These are phyloP conservation scores for Colletes gigas DNA, from an alignment of 1,140 invertebrate genomes.

Conservation along the genomic window DNA sequence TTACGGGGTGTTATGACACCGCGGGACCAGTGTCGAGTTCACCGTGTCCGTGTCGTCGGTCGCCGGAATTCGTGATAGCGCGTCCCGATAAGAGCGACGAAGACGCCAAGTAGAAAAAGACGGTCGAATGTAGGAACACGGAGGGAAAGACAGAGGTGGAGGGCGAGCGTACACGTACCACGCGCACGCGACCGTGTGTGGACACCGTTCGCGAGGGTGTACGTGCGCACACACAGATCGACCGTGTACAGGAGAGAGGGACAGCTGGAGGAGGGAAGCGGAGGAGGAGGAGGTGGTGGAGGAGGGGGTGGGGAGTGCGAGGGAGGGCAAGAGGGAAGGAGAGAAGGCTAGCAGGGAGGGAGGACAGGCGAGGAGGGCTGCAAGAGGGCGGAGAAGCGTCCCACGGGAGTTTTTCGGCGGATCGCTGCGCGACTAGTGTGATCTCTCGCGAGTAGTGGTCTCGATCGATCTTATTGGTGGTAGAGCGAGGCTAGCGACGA, in stretches of 20 bases:
- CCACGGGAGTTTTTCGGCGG: conserved; percentile 68
- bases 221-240: not conserved
- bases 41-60: conserved; percentile 32
- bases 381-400: conserved; percentile 66
- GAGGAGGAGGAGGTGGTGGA: conserved; percentile 14
- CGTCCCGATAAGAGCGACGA: conserved; percentile 44
- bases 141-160: conserved; percentile 8
- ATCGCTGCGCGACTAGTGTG: conserved; percentile 72
- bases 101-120: conserved; percentile 13
- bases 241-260: conserved; percentile 44
- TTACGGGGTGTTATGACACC: conserved; percentile 47
- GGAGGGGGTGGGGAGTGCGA: conserved; percentile 50
- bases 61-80: conserved; percentile 62
- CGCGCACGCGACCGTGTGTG: too few relatives aligned
- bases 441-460: conserved; percentile 60
- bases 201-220: conserved; percentile 27
- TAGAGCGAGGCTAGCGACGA: conserved; percentile 22
- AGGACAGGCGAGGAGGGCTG: conserved; percentile 56
- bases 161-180: conserved; percentile 11
- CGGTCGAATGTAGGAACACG: conserved; percentile 24
- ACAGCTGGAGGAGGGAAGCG: conserved; percentile 26
- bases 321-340: conserved; percentile 35
- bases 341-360: conserved; percentile 46
- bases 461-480: conserved; percentile 64
- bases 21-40: conserved; percentile 37